A percentile compares a stretch with the other conserved stretches of the same genome.
These are phyloP conservation scores for Progne subis DNA, from an alignment of 2,113 vertebrate genomes.

Conservation along the genomic window DNA sequence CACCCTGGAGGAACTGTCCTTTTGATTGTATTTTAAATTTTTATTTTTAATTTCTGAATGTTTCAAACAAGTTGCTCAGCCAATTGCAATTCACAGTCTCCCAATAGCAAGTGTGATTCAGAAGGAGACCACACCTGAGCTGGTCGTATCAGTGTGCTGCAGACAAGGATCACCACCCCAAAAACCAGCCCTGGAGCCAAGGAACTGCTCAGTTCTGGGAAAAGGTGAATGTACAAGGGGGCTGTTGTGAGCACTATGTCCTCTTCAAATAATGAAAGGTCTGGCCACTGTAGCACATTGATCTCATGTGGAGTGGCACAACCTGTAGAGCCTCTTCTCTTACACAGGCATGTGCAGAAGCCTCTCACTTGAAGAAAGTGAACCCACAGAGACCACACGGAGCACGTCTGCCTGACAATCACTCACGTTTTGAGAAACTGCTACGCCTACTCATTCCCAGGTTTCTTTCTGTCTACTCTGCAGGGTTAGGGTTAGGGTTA, in stretches of 20 bases:
- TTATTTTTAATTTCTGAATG: not conserved
- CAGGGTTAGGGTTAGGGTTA: too few species aligned
- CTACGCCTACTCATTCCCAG: not conserved
- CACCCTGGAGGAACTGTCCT: not conserved
- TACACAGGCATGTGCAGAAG: not conserved
- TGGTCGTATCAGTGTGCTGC: not conserved
- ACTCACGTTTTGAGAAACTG: not conserved
- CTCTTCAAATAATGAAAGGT: not conserved
- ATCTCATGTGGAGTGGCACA: not conserved
- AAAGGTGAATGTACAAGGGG: not conserved
- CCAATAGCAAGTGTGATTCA: not conserved
- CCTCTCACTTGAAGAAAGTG: not conserved
- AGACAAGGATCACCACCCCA: not conserved
- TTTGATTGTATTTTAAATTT: not conserved
- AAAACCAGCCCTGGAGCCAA: not conserved
- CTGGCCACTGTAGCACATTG: not conserved
- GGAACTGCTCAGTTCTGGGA: not conserved
- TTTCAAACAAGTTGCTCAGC: not conserved
- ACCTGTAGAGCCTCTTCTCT: not conserved
- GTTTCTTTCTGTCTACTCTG: not conserved
- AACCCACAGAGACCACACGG: rapidly evolving
- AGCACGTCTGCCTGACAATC: not conserved
- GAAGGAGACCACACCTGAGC: not conserved
- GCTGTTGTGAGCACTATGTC: not conserved
- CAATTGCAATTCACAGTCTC: not conserved